These are phyloP conservation scores for Rhabdomys pumilio DNA, from an alignment of 2,797 vertebrate genomes.

Conservation along the genomic window DNA sequence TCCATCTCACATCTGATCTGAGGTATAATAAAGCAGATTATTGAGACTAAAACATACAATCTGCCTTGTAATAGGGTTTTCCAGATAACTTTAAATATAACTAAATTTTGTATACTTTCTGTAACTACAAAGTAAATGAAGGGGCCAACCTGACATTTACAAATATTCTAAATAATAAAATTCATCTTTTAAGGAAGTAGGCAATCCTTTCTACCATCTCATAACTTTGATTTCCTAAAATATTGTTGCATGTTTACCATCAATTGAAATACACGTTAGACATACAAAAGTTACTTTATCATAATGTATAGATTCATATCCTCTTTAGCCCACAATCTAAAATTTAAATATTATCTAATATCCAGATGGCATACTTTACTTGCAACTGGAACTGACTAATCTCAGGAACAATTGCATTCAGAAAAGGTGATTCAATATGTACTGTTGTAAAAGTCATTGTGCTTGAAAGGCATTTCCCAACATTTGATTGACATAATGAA, in stretches of 20 bases:
- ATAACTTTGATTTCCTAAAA: neutral
- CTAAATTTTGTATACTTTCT: neutral
- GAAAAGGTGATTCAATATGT: neutral
- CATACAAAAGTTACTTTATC: neutral
- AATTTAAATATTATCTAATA: neutral
- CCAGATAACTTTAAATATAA: constrained; percentile 14
- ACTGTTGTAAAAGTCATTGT: constrained; percentile 1
- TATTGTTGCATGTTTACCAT: neutral
- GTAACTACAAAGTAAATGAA: neutral
- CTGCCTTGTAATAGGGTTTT: neutral
- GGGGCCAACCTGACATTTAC: neutral
- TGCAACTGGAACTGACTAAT: neutral
- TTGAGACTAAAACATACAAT: neutral
- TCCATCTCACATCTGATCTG: neutral
- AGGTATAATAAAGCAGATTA: neutral
- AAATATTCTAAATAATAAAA: neutral
- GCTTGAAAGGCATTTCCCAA: neutral
- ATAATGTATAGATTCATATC: neutral
- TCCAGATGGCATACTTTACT: neutral
- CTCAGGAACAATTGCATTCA: neutral
- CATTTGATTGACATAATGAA: constrained; percentile 40
- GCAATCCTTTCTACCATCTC: neutral
- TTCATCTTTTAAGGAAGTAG: neutral
- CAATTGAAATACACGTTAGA: neutral
- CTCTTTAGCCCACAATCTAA: neutral